Evolutionary conservation across 2,888 invertebrate genomes (phyloP).

Genomic region (Hyposoter didymator): DNA sequence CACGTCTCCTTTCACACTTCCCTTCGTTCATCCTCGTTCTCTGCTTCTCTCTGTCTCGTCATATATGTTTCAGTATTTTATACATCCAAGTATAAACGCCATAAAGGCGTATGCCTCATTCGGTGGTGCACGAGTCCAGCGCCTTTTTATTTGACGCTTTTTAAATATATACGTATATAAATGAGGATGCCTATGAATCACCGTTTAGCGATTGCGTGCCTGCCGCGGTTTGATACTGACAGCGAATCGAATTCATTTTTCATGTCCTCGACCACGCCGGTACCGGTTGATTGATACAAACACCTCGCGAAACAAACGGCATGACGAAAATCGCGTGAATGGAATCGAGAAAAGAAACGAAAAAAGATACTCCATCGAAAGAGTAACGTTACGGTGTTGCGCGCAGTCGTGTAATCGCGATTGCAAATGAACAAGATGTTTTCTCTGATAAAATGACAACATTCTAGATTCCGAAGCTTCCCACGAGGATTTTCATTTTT

Average conservation of each 20-base stretch:
- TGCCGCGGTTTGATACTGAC: conserved; percentile 48
- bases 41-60: conserved; percentile 1
- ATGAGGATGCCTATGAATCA: conserved; percentile 73
- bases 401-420: not conserved
- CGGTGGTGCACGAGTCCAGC: too few relatives aligned
- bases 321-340: conserved; percentile 64
- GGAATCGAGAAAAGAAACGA: conserved; percentile 14
- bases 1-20: conserved; percentile 44
- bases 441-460: not conserved
- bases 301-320: conserved; percentile 62
- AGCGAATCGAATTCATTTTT: conserved; percentile 78
- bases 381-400: not conserved
- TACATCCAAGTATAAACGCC: not conserved
- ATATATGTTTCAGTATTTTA: conserved; percentile 18
- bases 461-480: too few relatives aligned
- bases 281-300: conserved; percentile 78
- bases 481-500: too few relatives aligned
- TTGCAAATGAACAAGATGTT: not conserved
- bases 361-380: not conserved
- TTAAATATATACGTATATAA: not conserved
- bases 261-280: conserved; percentile 69
- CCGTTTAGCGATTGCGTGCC: conserved; percentile 76
- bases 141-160: not conserved
- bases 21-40: conserved; percentile 53
- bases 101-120: conserved; percentile 14